phyloP scores from a whole-genome alignment of 2,113 vertebrate species.

The Puffinus mauretanicus region DNA sequence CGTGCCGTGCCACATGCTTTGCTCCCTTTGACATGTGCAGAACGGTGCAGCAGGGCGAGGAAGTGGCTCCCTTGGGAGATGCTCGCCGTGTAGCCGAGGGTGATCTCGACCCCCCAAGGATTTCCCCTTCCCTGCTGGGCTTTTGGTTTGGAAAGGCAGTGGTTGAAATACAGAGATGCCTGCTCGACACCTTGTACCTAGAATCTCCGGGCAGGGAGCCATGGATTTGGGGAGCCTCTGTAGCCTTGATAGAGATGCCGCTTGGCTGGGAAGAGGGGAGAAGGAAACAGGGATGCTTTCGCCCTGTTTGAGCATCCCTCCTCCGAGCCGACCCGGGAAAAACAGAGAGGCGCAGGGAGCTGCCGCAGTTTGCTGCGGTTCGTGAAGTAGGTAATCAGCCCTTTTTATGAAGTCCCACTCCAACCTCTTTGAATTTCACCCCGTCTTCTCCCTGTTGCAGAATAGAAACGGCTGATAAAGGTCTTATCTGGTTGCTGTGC shows the following conservation, averaged over 20 bases:
- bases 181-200: background rate
- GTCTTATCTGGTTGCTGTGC: conserved; percentile 18
- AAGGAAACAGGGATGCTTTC: background rate
- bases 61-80: background rate
- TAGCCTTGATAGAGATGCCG: background rate
- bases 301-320: background rate
- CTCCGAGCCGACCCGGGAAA: background rate
- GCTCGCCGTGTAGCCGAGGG: fast-evolving
- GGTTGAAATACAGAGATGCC: background rate
- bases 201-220: background rate
- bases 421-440: conserved; percentile 31
- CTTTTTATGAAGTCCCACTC: conserved; percentile 38
- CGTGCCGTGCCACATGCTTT: background rate
- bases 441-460: background rate
- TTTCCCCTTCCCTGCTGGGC: background rate
- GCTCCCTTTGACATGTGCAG: background rate
- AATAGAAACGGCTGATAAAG: background rate
- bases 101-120: background rate
- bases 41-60: background rate
- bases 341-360: background rate
- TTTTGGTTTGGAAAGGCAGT: background rate
- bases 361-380: background rate
- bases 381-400: conserved; percentile 34
- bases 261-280: background rate
- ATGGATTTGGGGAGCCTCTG: background rate